Base-by-base conservation (phyloP, 2,888 invertebrate genomes). In the Oxytorus armatus region DNA sequence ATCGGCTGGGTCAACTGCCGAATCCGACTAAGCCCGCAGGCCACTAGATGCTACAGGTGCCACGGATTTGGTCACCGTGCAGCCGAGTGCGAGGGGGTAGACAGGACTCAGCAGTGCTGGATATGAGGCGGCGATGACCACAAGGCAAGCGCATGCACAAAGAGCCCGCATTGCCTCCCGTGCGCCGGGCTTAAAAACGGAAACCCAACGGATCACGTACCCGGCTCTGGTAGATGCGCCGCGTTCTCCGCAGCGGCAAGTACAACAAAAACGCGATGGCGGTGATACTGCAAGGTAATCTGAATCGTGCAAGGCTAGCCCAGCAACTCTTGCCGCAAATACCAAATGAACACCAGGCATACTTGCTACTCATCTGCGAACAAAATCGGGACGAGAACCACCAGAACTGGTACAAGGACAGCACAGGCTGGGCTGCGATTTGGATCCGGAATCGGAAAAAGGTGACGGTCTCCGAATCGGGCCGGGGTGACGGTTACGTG, bases 81-180 rank as follows among this genome's bases (percentile, higher is more conserved):
- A 7, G 33, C 42, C 8, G 16, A 25, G 18, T 82, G 68, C 42
- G 39, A 36, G 1, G 75, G 63, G 14, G 70, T 79, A 1, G 78
- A 86, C 53, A 42, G 83, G 33, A 77, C 74, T 18, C 66, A 47
- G 7, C 65, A 73, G 1, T 86, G 83, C 77, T 79, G 29, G 42
- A 81, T 77, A 47, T 86, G 83, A 44, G 83, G 86, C 10, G 42
- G 55, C 47, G 68, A 36, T 7, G 79, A 73, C 0, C 83, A 86
- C 70, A 83, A 83, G 21, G 59, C 49, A 10, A 59, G 16, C 11
- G 47, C 55, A 10, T 84, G 79, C 39, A 23, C 4, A 11, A 36
- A 14, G 53, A 25, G 5, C 21, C 76, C 57, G 5, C 61, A 25
- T 10, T 85, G 82, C 63, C 11, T 82, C 11, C 68, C 83, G 1